phyloP scores from a whole-genome alignment of 37 sponge, comb jelly and placozoan species.

The Ephydatia muelleri region DNA sequence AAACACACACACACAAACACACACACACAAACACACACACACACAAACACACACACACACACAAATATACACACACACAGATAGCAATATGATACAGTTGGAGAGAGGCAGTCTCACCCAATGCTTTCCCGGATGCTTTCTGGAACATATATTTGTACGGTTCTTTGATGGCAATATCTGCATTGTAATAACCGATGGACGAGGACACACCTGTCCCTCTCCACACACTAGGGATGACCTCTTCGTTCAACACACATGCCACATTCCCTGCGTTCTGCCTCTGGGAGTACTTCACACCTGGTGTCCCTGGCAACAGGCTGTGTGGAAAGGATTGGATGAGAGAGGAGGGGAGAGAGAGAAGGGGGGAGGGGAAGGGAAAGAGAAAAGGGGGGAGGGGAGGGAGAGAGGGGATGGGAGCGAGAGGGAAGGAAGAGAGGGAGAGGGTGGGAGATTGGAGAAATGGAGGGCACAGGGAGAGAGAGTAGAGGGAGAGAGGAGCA shows the following conservation, averaged over 20 bases:
- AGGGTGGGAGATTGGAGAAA: no score
- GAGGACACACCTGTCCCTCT: not conserved
- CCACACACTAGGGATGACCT: slow-evolving; percentile 23
- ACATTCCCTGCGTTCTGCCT: slow-evolving; percentile 35
- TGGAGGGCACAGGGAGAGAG: no score
- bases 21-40: not conserved
- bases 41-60: slow-evolving; percentile 1
- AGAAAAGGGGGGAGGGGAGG: no score
- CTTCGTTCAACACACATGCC: slow-evolving; percentile 34
- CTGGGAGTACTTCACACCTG: slow-evolving; percentile 31
- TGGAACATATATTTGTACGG: slow-evolving; percentile 61
- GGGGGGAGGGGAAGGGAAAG: no score
- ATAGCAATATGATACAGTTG: not conserved
- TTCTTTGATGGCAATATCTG: slow-evolving; percentile 4
- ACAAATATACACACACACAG: not conserved
- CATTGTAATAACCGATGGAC: slow-evolving; percentile 5
- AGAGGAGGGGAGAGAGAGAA: not conserved
- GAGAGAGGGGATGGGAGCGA: no score
- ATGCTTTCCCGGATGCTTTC: slow-evolving; percentile 40
- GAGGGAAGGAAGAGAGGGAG: no score
- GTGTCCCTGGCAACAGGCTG: slow-evolving; percentile 14
- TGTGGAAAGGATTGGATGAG: not conserved
- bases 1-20: not conserved
- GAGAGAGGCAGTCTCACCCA: not conserved
- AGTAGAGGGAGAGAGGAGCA: not conserved